A percentile compares a stretch with the other conserved stretches of the same genome.
Evolutionary conservation across 2,888 invertebrate species (phyloP).

Genomic region (Gastrophysa polygoni): DNA sequence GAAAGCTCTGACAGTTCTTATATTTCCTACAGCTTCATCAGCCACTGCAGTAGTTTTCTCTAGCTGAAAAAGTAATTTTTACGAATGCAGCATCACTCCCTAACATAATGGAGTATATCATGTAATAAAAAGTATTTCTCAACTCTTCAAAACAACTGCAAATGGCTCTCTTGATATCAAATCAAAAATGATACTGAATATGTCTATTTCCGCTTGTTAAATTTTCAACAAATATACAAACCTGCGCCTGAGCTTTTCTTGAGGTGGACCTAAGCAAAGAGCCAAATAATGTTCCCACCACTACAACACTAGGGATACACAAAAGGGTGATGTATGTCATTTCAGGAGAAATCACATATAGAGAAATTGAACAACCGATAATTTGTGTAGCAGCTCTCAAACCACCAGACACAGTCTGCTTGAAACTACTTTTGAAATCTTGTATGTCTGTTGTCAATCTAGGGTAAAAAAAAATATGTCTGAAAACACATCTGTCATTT

Average conservation of each 20-base stretch:
- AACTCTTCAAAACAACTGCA: too few species aligned
- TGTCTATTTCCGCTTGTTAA: too few species aligned
- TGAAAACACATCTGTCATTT: neutral
- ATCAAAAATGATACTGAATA: too few species aligned
- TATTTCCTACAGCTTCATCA: slow-evolving; percentile 92
- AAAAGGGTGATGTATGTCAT: slow-evolving; percentile 84
- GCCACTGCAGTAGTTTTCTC: slow-evolving; percentile 88
- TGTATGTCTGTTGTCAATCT: slow-evolving; percentile 92
- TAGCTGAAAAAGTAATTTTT: slow-evolving; percentile 68
- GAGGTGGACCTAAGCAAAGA: slow-evolving; percentile 77
- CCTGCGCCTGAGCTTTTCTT: slow-evolving; percentile 82
- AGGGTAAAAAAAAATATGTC: slow-evolving; percentile 31
- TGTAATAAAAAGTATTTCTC: too few species aligned
- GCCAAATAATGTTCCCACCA: slow-evolving; percentile 84
- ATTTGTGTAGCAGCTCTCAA: slow-evolving; percentile 87
- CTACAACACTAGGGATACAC: slow-evolving; percentile 85
- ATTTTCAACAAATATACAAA: too few species aligned
- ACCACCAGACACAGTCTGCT: slow-evolving; percentile 91
- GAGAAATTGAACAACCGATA: slow-evolving; percentile 74
- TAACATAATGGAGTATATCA: too few species aligned
- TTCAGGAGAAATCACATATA: slow-evolving; percentile 88
- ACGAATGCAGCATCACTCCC: neutral
- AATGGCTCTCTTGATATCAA: too few species aligned
- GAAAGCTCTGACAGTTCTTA: slow-evolving; percentile 92
- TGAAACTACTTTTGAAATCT: slow-evolving; percentile 97